Conservation (phyloP, 1,140 invertebrate genomes). For the Bombus confusus region DNA sequence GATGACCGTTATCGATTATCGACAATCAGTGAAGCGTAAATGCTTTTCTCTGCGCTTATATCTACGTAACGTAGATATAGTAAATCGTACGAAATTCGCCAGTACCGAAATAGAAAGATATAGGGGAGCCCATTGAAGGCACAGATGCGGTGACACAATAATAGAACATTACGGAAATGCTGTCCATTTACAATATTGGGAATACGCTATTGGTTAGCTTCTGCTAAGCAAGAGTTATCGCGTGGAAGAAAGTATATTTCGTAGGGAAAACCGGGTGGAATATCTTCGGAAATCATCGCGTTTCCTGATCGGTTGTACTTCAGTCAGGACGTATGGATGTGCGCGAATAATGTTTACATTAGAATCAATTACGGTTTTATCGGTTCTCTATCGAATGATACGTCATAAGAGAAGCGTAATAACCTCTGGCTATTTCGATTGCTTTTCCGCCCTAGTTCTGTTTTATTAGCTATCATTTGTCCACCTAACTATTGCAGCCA, state of each 20-base stretch:
- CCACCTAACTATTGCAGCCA: slow-evolving; percentile 36
- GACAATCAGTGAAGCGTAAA: background rate
- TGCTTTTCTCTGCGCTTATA: background rate
- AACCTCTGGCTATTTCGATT: slow-evolving; percentile 35
- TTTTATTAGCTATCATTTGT: slow-evolving; percentile 46
- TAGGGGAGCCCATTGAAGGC: no score
- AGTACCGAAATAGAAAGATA: background rate
- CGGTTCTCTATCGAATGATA: slow-evolving; percentile 23
- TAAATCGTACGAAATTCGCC: no score
- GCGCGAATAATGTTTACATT: slow-evolving; percentile 42
- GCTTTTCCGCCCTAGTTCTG: slow-evolving; percentile 38
- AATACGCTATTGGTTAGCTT: background rate
- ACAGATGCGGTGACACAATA: background rate
- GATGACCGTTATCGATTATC: background rate
- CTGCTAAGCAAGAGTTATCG: slow-evolving; percentile 16
- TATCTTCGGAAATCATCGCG: background rate
- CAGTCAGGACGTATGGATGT: background rate
- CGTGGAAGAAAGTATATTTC: background rate
- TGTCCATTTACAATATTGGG: background rate
- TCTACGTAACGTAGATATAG: background rate
- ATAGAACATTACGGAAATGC: background rate
- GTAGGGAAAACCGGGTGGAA: background rate
- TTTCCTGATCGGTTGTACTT: background rate
- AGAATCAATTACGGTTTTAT: slow-evolving; percentile 48
- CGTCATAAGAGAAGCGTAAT: slow-evolving; percentile 2